These are phyloP conservation scores for Pluvianellus socialis DNA, from an alignment of 2,113 vertebrate genomes.

Conservation along the genomic window DNA sequence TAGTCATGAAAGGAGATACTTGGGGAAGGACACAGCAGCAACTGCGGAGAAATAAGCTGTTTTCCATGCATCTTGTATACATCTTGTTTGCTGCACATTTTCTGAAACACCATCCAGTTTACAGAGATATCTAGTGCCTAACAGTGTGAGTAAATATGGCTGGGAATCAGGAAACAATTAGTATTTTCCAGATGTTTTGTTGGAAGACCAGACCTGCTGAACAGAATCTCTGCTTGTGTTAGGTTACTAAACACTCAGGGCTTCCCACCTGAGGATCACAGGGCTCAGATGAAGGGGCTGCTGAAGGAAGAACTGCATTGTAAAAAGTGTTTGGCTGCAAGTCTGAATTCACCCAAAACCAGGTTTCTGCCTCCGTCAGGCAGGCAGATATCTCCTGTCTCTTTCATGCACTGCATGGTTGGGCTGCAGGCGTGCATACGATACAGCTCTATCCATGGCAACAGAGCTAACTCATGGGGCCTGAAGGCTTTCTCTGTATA, in stretches of 20 bases:
- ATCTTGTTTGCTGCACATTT: background rate
- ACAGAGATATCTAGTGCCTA: background rate
- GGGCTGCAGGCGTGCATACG: background rate
- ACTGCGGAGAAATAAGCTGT: background rate
- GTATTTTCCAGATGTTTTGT: background rate
- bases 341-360: background rate
- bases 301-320: background rate
- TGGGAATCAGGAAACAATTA: background rate
- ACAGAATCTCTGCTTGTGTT: background rate
- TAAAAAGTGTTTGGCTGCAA: background rate
- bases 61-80: background rate
- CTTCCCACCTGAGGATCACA: accelerated
- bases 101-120: background rate
- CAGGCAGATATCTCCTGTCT: background rate
- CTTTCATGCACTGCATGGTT: background rate
- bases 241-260: background rate
- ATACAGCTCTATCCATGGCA: background rate
- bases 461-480: background rate
- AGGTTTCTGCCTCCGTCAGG: background rate
- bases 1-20: background rate
- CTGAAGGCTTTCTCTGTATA: background rate
- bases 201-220: background rate
- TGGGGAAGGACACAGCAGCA: background rate
- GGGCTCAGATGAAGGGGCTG: background rate
- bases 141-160: background rate